A percentile compares a stretch with the other conserved stretches of the same genome.
Evolutionary conservation across 2,888 invertebrate genomes (phyloP).

Genomic region (Ischnura elegans): DNA sequence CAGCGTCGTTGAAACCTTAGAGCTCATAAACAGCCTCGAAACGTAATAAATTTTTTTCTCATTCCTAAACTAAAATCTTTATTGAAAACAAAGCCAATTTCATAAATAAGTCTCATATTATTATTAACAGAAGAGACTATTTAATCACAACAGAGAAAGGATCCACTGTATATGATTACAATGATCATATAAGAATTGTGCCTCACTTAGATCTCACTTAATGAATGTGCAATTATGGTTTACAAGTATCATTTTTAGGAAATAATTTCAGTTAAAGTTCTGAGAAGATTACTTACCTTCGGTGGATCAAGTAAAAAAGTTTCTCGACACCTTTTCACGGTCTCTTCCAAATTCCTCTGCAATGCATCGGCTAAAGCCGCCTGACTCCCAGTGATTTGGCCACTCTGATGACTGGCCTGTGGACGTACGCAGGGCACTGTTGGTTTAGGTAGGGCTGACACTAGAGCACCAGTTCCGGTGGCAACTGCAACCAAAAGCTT

Average conservation of each 20-base stretch:
- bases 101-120: too few species aligned
- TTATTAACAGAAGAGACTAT: too few species aligned
- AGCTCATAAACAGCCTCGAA: too few species aligned
- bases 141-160: too few species aligned
- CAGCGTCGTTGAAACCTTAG: too few species aligned
- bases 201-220: neutral
- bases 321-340: slow-evolving; percentile 86
- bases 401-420: slow-evolving; percentile 78
- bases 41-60: too few species aligned
- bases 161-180: too few species aligned
- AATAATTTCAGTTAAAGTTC: neutral
- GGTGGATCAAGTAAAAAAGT: slow-evolving; percentile 82
- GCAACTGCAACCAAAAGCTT: slow-evolving; percentile 93
- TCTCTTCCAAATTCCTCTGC: slow-evolving; percentile 85
- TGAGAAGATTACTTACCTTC: slow-evolving; percentile 74
- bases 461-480: slow-evolving; percentile 90
- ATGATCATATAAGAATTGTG: too few species aligned
- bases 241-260: too few species aligned
- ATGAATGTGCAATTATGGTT: too few species aligned
- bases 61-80: too few species aligned
- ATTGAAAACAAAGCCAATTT: too few species aligned
- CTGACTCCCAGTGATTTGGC: slow-evolving; percentile 83
- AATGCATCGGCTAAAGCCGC: slow-evolving; percentile 83
- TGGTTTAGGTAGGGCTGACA: slow-evolving; percentile 89
- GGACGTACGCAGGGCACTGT: slow-evolving; percentile 83